phyloP scores from a whole-genome alignment of 2,888 invertebrate genomes.

The Neria commutata region DNA sequence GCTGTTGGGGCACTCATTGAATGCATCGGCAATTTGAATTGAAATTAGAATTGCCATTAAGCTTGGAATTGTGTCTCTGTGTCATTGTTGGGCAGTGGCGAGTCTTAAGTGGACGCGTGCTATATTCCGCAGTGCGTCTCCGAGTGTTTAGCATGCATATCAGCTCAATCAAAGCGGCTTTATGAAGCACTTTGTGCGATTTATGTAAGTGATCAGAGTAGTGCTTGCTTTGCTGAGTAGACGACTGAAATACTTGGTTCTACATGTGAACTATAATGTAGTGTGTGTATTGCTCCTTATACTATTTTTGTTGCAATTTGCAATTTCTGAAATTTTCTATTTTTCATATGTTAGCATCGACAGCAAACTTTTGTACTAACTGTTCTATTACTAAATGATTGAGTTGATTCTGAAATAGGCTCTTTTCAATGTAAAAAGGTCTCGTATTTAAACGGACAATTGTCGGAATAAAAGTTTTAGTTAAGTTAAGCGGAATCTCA shows the following conservation, averaged over 20 bases:
- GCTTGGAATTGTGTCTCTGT: neutral
- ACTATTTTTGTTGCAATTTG: neutral
- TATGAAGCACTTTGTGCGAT: too few species aligned
- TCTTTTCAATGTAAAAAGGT: neutral
- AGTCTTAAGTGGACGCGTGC: slow-evolving; percentile 32
- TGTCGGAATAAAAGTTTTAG: slow-evolving; percentile 7
- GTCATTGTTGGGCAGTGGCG: too few species aligned
- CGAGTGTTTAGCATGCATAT: too few species aligned
- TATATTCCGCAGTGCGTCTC: slow-evolving; percentile 16
- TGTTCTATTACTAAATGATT: neutral
- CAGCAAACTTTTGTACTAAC: neutral
- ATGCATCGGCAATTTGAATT: too few species aligned
- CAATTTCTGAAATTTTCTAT: neutral
- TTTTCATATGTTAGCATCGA: neutral
- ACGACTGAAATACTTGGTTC: too few species aligned
- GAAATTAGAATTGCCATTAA: neutral
- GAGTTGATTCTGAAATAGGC: slow-evolving; percentile 4
- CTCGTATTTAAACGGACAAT: neutral
- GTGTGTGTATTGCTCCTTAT: too few species aligned
- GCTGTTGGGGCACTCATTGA: neutral
- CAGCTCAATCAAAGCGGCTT: neutral
- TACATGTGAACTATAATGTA: too few species aligned
- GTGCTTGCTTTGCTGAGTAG: too few species aligned
- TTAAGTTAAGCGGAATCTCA: neutral
- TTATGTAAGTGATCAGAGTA: too few species aligned